A percentile compares a stretch with the other conserved stretches of the same genome.
Conservation (phyloP, 1,140 invertebrate species). For the Bilobella aurantiaca region DNA sequence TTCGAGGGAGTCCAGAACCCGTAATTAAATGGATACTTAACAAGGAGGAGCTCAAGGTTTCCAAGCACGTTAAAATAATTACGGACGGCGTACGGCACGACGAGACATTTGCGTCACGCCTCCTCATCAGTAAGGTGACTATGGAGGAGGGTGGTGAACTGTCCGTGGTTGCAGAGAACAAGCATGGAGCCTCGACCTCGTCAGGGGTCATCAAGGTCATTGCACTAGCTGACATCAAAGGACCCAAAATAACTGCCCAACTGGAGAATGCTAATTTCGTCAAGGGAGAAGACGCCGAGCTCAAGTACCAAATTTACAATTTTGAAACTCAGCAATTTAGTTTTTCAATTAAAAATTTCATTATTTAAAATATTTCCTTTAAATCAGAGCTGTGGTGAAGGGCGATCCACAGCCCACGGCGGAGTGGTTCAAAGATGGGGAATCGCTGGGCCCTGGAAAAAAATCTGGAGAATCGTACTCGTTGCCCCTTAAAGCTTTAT, state of each 20-base stretch:
- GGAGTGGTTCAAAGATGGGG: conserved; percentile 53
- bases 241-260: conserved; percentile 59
- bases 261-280: conserved; percentile 56
- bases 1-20: conserved; percentile 60
- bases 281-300: conserved; percentile 58
- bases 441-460: background rate
- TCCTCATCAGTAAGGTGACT: background rate
- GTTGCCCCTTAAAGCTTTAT: conserved; percentile 5
- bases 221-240: conserved; percentile 57
- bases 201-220: conserved; percentile 10
- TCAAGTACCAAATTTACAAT: conserved; percentile 47
- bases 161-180: conserved; percentile 17
- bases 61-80: conserved; percentile 15
- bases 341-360: too few species aligned
- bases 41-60: conserved; percentile 33
- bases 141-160: conserved; percentile 10
- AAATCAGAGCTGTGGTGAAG: conserved; percentile 51
- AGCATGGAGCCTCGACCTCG: conserved; percentile 13
- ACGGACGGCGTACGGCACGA: conserved; percentile 6
- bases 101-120: background rate
- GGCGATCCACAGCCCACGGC: conserved; percentile 80
- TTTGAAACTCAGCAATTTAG: conserved; percentile 57
- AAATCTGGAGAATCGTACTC: background rate
- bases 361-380: background rate
- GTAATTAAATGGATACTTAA: conserved; percentile 57